These are phyloP conservation scores for Lypha dubia DNA, from an alignment of 2,888 invertebrate species.

Conservation along the genomic window DNA sequence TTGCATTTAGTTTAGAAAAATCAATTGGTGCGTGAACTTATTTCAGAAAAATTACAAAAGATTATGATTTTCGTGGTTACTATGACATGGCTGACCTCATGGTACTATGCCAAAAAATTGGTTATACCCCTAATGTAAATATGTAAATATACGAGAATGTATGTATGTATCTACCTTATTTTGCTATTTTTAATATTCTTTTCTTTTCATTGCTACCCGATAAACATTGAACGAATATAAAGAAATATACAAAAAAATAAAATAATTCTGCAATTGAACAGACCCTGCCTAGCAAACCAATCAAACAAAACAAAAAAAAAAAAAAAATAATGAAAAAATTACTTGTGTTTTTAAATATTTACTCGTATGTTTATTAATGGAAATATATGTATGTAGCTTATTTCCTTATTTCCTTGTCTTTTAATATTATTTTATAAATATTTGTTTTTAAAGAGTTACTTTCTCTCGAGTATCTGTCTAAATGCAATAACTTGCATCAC, in stretches of 20 bases:
- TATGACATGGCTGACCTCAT: no score
- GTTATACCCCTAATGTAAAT: no score
- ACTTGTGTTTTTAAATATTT: constrained; percentile 46
- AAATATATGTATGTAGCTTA: constrained; percentile 59
- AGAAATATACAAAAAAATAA: constrained; percentile 9
- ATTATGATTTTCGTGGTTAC: no score
- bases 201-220: constrained; percentile 44
- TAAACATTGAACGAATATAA: constrained; percentile 53
- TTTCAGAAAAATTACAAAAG: no score
- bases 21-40: no score
- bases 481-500: constrained; percentile 53
- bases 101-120: no score
- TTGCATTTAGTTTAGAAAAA: no score
- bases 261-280: constrained; percentile 54
- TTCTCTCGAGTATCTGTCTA: constrained; percentile 18
- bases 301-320: constrained; percentile 8
- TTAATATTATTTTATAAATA: constrained; percentile 42
- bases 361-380: no score
- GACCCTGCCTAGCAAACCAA: constrained; percentile 50
- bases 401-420: constrained; percentile 63
- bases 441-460: constrained; percentile 34
- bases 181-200: constrained; percentile 12
- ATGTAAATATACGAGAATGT: no score
- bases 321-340: not conserved
- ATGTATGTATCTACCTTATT: constrained; percentile 13